Evolutionary conservation across 2,797 vertebrate genomes (phyloP).

Genomic region (Lepidocolaptes lacrymiger): DNA sequence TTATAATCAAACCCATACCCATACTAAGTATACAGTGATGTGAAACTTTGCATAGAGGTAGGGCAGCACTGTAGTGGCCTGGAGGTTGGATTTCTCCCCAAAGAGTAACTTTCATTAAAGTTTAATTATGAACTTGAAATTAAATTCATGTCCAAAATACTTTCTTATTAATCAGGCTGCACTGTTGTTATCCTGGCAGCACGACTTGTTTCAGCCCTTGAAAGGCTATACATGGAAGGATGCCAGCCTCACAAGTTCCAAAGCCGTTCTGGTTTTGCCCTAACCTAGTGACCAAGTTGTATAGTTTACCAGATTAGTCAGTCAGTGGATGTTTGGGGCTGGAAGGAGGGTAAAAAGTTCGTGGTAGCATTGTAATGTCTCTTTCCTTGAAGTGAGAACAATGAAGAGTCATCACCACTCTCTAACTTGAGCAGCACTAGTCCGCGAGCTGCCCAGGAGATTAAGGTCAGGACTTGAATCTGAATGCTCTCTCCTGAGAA

Average conservation of each 20-base stretch:
- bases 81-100: not conserved
- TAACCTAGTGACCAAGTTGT: not conserved
- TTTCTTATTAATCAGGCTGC: not conserved
- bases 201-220: not conserved
- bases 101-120: not conserved
- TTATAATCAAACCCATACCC: not conserved
- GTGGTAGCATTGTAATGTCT: not conserved
- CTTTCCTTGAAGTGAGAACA: not conserved
- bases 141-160: not conserved
- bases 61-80: not conserved
- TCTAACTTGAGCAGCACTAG: not conserved
- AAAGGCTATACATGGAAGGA: not conserved
- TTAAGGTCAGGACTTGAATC: not conserved
- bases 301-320: not conserved
- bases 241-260: not conserved
- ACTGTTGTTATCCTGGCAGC: not conserved
- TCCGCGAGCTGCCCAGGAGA: not conserved
- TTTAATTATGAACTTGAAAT: not conserved
- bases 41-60: not conserved
- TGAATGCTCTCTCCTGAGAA: not conserved
- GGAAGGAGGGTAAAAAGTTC: not conserved
- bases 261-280: constrained; percentile 8
- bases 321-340: not conserved
- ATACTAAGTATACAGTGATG: not conserved
- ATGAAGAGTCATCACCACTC: not conserved